Evolutionary conservation across 2,113 vertebrate species (phyloP), one percentile per base, ranked within the genome.

Genomic region (Stegastes partitus): DNA sequence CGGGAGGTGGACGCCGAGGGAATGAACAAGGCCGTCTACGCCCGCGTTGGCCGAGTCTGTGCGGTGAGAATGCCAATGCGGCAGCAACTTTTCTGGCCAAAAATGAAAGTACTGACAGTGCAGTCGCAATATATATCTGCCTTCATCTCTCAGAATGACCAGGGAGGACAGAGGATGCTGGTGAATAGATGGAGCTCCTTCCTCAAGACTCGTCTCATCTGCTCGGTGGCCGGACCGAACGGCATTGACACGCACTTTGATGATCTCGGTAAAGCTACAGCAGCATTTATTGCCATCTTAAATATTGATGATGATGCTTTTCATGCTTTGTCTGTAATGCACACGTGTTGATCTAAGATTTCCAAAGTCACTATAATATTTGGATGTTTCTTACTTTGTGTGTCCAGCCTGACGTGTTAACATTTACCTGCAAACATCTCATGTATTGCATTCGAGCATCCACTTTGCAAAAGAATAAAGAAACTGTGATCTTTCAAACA

Each of bases 151-250:
- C 91, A 99, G 98, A 99, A 97, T 87, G 98, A 99, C 31, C 92
- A 96, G 79, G 98, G 98, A 80, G 98, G 98, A 56, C 98, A 97
- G 79, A 91, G 98, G 67, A 95, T 98, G 94, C 92, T 99, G 0
- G 96, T 99, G 85, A 98, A 99, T 65, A 97, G 97, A 83, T 99
- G 97, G 97, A 97, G 95, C 70, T 98, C 97, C 12, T 98, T 99
- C 87, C 94, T 97, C 25, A 99, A 99, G 93, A 94, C 97, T 0
- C 96, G 97, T 12, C 93, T 99, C 9, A 93, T 98, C 83, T 99
- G 98, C 88, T 98, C 97, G 15, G 98, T 99, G 64, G 95, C 97
- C 0, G 97, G 97, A 47, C 89, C 87, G 58, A 97, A 98, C 0
- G 97, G 97, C 84, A 98, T 99, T 42, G 96, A 98, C 82, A 99